Conservation (phyloP, 2,797 vertebrate species). For the Channallabes apus region DNA sequence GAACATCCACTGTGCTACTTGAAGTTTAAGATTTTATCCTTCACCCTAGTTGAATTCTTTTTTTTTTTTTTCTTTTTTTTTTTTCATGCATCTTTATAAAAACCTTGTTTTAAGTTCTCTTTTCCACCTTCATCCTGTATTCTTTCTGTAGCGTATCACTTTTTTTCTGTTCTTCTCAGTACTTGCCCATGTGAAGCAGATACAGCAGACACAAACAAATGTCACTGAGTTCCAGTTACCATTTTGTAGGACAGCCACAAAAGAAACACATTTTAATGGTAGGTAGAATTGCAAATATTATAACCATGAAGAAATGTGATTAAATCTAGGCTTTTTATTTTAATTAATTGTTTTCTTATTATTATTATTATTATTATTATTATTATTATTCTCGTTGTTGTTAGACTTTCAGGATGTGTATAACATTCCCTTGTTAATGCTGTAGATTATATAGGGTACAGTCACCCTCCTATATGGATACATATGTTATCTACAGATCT, state of each 20-base stretch:
- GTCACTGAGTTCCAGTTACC: neutral
- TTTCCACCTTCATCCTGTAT: neutral
- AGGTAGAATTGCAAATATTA: neutral
- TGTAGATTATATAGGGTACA: neutral
- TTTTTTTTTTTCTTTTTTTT: neutral
- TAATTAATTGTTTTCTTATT: no score
- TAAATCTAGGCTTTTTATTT: neutral
- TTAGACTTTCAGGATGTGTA: no score
- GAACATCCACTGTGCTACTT: neutral
- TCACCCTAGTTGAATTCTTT: neutral
- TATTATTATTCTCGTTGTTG: neutral
- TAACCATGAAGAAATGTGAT: neutral
- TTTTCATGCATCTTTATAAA: neutral
- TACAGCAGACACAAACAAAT: slow-evolving; percentile 1
- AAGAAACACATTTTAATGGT: slow-evolving; percentile 8
- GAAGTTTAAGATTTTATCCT: neutral
- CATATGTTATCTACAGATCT: neutral
- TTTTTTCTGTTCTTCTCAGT: slow-evolving; percentile 12
- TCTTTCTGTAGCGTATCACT: neutral
- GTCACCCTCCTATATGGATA: neutral
- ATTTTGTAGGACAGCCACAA: neutral
- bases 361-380: neutral
- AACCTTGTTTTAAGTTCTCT: neutral
- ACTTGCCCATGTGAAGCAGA: slow-evolving; percentile 16
- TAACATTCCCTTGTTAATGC: neutral